phyloP scores from a whole-genome alignment of 2,113 vertebrate species.

The Uria lomvia region DNA sequence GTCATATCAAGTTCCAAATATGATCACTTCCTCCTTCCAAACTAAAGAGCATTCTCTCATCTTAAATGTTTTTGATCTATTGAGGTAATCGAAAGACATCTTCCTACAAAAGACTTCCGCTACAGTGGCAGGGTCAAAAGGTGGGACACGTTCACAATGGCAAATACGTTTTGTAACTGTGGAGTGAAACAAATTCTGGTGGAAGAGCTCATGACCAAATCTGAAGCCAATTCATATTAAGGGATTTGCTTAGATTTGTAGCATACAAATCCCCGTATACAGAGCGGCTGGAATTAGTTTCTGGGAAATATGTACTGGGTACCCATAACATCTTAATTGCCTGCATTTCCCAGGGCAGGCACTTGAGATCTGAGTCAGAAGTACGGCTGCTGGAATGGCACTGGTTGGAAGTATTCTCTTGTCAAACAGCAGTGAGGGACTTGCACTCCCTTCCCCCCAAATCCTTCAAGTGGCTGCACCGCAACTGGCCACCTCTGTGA shows the following conservation, averaged over 20 bases:
- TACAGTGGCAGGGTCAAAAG: neutral
- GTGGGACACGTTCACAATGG: neutral
- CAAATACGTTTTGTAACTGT: neutral
- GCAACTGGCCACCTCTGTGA: neutral
- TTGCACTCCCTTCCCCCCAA: neutral
- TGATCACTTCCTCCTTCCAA: neutral
- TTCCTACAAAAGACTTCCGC: neutral
- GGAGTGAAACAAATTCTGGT: neutral
- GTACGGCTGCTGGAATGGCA: neutral
- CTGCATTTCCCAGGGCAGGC: neutral
- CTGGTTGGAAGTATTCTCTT: neutral
- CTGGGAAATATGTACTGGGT: neutral
- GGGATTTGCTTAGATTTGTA: constrained; percentile 39
- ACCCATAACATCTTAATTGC: neutral
- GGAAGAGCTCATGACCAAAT: neutral
- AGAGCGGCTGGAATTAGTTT: neutral
- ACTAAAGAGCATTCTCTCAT: neutral
- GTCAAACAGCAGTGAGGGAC: neutral
- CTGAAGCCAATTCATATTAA: constrained; percentile 39
- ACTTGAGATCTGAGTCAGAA: neutral
- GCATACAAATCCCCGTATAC: neutral
- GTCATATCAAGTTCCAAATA: neutral
- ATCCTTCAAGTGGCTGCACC: neutral
- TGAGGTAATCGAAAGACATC: neutral
- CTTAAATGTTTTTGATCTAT: neutral